A percentile compares a stretch with the other conserved stretches of the same genome.
Conservation (phyloP, 2,797 vertebrate genomes). For the Prionace glauca region DNA sequence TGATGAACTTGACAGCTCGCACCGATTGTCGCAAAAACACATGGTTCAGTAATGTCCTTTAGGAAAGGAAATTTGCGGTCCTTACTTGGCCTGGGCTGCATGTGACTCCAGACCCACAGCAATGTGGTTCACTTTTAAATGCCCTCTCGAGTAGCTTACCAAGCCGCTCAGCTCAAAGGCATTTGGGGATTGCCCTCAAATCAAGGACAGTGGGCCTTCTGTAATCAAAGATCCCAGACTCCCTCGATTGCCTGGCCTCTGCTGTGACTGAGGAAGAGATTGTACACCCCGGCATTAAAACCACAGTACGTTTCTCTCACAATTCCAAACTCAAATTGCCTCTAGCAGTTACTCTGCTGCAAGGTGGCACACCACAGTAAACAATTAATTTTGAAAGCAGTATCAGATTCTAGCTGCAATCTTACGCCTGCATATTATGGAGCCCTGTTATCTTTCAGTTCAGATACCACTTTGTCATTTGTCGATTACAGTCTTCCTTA, state of each 20-base stretch:
- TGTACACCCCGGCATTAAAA: not conserved
- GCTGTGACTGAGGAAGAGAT: not conserved
- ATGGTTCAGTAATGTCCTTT: too few species aligned
- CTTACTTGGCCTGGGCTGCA: too few species aligned
- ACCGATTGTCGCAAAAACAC: too few species aligned
- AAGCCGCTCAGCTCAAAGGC: too few species aligned
- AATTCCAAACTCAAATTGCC: not conserved
- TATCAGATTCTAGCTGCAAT: not conserved
- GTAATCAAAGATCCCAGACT: not conserved
- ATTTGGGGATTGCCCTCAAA: too few species aligned
- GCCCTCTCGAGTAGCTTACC: too few species aligned
- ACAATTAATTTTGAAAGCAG: not conserved
- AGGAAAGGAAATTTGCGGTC: too few species aligned
- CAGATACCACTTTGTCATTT: not conserved
- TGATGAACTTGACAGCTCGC: too few species aligned
- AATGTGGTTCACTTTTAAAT: too few species aligned
- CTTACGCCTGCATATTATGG: not conserved
- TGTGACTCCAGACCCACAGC: too few species aligned
- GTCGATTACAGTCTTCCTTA: not conserved
- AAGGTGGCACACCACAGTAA: not conserved
- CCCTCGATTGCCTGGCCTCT: not conserved
- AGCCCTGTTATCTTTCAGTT: not conserved
- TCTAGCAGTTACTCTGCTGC: not conserved
- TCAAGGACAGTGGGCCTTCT: not conserved
- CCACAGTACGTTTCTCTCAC: not conserved